These are phyloP conservation scores for Cotesia chilonis DNA, from an alignment of 1,140 invertebrate species.

Conservation along the genomic window DNA sequence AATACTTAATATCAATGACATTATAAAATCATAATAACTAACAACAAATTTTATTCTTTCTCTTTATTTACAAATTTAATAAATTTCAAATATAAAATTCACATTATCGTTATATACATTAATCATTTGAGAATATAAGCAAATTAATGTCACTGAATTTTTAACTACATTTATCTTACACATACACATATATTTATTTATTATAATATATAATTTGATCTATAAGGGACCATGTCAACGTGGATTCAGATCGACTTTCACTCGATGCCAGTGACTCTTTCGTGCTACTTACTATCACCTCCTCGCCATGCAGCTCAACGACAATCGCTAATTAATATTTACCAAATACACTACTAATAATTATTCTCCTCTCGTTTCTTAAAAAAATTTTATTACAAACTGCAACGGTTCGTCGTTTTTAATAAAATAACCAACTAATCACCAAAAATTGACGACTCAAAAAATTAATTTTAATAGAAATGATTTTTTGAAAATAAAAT, in stretches of 20 bases:
- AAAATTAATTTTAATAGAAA: too few relatives aligned
- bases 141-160: too few relatives aligned
- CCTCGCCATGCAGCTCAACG: background rate
- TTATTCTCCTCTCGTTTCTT: too few relatives aligned
- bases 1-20: too few relatives aligned
- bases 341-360: constrained; percentile 1
- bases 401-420: too few relatives aligned
- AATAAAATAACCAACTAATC: too few relatives aligned
- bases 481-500: too few relatives aligned
- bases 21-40: background rate
- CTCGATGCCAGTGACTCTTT: constrained; percentile 46
- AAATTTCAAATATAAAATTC: background rate
- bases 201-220: background rate
- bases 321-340: constrained; percentile 12
- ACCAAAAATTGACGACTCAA: too few relatives aligned
- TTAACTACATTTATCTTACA: background rate
- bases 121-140: too few relatives aligned
- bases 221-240: constrained; percentile 8
- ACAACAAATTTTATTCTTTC: background rate
- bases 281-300: constrained; percentile 33
- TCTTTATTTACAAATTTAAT: background rate
- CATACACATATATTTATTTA: constrained; percentile 2
- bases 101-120: too few relatives aligned
- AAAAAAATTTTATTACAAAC: too few relatives aligned
- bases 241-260: constrained; percentile 50